Evolutionary conservation across 2,113 vertebrate genomes (phyloP).

Genomic region (Onychorhynchus coronatus): DNA sequence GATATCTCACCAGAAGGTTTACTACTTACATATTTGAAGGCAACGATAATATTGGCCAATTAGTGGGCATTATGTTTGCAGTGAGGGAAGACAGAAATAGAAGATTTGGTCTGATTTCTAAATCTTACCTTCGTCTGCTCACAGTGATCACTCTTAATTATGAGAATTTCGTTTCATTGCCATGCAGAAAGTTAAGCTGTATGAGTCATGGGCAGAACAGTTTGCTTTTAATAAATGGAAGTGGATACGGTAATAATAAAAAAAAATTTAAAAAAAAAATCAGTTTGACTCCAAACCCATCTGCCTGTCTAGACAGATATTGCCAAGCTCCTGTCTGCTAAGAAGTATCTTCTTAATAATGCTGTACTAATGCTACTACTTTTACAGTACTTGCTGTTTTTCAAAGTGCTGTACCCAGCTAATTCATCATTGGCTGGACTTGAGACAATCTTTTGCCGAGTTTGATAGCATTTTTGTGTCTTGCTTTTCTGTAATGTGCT

Average conservation of each 20-base stretch:
- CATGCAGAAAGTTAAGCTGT: constrained; percentile 23
- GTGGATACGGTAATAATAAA: constrained; percentile 51
- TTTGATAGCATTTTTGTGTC: constrained; percentile 37
- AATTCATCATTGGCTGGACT: constrained; percentile 38
- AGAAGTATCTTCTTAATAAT: constrained; percentile 58
- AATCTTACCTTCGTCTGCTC: constrained; percentile 9
- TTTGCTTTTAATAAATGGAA: constrained; percentile 62
- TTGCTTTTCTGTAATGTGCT: constrained; percentile 35
- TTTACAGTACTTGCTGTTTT: constrained; percentile 31
- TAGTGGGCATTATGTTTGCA: background rate
- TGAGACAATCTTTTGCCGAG: constrained; percentile 5
- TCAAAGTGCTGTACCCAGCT: constrained; percentile 7
- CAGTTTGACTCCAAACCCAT: constrained; percentile 57
- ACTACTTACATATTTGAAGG: background rate
- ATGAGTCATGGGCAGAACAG: constrained; percentile 61
- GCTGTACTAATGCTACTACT: constrained; percentile 33
- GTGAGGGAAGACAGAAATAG: background rate
- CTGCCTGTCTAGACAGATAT: constrained; percentile 53
- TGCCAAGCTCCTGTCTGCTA: constrained; percentile 56
- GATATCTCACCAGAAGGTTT: background rate
- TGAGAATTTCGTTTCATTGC: constrained; percentile 33
- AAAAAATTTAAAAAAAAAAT: background rate
- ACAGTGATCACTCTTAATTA: constrained; percentile 1
- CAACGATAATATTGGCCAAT: background rate
- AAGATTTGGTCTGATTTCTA: background rate